phyloP scores from a whole-genome alignment of 2,113 vertebrate genomes.

The Tragelaphus strepsiceros region DNA sequence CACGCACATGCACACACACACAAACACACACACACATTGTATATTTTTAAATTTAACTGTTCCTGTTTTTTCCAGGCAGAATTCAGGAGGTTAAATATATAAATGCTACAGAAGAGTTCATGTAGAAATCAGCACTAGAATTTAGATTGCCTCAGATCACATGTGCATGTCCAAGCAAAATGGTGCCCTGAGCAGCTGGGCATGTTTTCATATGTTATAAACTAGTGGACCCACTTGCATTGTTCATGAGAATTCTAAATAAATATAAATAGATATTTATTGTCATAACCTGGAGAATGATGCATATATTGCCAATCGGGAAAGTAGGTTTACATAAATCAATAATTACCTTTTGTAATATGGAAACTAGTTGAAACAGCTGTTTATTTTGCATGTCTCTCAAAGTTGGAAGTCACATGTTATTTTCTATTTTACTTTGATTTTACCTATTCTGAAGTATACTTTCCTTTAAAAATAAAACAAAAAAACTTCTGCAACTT shows the following conservation, averaged over 20 bases:
- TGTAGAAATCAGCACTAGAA: neutral
- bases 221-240: neutral
- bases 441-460: neutral
- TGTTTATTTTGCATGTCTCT: neutral
- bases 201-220: neutral
- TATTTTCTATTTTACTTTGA: neutral
- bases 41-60: neutral
- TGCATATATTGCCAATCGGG: neutral
- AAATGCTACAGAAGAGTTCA: neutral
- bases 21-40: neutral
- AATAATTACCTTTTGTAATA: neutral
- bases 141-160: neutral
- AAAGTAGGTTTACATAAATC: neutral
- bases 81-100: neutral
- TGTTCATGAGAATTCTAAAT: neutral
- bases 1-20: accelerated
- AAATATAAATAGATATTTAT: neutral
- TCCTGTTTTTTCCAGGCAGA: neutral
- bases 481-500: neutral
- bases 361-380: neutral
- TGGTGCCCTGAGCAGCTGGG: neutral
- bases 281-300: neutral
- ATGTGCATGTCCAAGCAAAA: neutral
- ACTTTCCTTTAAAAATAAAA: neutral
- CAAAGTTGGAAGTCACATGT: neutral